Evolutionary conservation across 2,888 invertebrate species (phyloP).

Genomic region (Microdon myrmicae): DNA sequence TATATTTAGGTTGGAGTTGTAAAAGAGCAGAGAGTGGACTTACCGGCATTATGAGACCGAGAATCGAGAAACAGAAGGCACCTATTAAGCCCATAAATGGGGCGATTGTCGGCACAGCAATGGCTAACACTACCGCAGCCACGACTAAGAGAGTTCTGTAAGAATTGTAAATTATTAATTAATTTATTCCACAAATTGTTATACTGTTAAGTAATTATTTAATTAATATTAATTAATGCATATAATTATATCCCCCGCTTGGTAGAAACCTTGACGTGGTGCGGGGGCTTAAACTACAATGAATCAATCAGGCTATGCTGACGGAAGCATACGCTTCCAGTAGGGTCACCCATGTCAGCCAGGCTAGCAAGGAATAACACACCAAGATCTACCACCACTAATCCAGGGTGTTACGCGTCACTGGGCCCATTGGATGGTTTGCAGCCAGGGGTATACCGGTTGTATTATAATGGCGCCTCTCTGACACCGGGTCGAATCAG

Average conservation of each 20-base stretch:
- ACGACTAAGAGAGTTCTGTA: constrained; percentile 73
- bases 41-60: constrained; percentile 88
- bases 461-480: too few species aligned
- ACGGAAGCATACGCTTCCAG: too few species aligned
- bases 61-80: constrained; percentile 90
- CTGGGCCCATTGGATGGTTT: too few species aligned
- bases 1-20: neutral
- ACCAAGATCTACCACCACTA: too few species aligned
- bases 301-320: too few species aligned
- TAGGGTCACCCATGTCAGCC: too few species aligned
- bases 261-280: too few species aligned
- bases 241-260: neutral
- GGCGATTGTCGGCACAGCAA: constrained; percentile 86
- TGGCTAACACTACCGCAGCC: constrained; percentile 79
- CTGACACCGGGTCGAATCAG: too few species aligned
- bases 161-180: constrained; percentile 2
- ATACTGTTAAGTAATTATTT: neutral
- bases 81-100: constrained; percentile 94
- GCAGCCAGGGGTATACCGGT: too few species aligned
- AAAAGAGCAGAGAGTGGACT: constrained; percentile 42
- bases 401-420: too few species aligned
- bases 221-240: neutral
- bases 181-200: constrained; percentile 1
- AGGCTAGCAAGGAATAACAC: too few species aligned
- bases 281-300: too few species aligned